Conservation (phyloP, 2,113 vertebrate species). For the Charadrius vociferus region DNA sequence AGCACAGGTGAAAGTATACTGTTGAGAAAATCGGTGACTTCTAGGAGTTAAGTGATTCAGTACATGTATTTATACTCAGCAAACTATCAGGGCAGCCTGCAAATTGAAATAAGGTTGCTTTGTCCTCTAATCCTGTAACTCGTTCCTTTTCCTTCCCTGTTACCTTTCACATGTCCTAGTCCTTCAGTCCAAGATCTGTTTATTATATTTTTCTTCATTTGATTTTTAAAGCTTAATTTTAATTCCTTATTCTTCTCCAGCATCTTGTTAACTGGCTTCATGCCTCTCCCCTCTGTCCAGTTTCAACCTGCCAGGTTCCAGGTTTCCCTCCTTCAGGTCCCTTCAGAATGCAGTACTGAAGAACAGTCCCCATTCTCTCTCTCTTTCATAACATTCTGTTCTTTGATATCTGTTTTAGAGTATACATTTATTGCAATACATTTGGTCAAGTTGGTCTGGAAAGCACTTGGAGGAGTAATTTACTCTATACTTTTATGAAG, state of each 20-base stretch:
- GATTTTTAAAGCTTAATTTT: background rate
- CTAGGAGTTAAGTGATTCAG: background rate
- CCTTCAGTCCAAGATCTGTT: background rate
- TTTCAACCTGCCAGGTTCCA: background rate
- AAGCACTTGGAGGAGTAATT: background rate
- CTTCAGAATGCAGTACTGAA: background rate
- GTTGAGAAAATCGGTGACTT: background rate
- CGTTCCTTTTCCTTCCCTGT: accelerated
- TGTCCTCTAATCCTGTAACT: background rate
- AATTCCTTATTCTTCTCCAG: background rate
- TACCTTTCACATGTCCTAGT: background rate
- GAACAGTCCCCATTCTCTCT: background rate
- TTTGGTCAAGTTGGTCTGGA: background rate
- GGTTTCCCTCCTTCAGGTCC: background rate
- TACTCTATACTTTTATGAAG: background rate
- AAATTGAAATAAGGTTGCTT: background rate
- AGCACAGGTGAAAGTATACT: background rate
- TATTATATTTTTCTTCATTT: background rate
- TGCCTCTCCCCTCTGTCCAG: background rate
- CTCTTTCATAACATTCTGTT: background rate
- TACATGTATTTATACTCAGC: background rate
- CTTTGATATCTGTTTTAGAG: background rate
- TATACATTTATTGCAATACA: background rate
- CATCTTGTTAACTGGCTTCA: background rate
- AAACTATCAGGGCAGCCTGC: background rate